These are phyloP conservation scores for Buceros bicornis DNA, from an alignment of 2,797 vertebrate species.

Conservation along the genomic window DNA sequence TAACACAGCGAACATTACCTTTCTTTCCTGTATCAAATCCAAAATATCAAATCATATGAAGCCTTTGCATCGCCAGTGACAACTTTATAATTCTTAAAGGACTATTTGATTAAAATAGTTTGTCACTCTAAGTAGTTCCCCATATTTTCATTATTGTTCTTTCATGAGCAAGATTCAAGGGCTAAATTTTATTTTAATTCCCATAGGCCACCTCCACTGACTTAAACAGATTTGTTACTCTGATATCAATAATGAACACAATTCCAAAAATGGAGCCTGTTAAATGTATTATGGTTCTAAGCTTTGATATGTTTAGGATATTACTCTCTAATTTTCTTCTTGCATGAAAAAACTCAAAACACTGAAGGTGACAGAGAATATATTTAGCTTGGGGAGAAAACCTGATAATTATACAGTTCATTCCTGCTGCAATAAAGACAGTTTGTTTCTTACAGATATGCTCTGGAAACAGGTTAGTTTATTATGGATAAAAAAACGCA, in stretches of 20 bases:
- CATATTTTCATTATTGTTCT: not conserved
- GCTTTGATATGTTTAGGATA: not conserved
- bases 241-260: not conserved
- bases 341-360: not conserved
- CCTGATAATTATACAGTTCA: not conserved
- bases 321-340: not conserved
- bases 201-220: not conserved
- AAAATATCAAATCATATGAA: not conserved
- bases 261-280: not conserved
- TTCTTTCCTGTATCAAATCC: not conserved
- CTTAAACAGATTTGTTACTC: constrained; percentile 3
- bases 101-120: not conserved
- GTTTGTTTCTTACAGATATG: not conserved
- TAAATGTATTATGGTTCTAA: not conserved
- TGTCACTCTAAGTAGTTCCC: not conserved
- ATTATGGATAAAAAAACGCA: not conserved
- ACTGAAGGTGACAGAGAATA: not conserved
- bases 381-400: not conserved
- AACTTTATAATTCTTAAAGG: not conserved
- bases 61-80: not conserved
- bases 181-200: constrained; percentile 3
- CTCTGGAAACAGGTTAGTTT: constrained; percentile 26
- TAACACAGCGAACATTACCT: not conserved
- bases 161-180: not conserved
- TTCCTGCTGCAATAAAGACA: not conserved